Percentiles rank a stretch among this genome's conserved stretches.
Conservation (phyloP, 2,797 vertebrate species). For the Tadarida brasiliensis region DNA sequence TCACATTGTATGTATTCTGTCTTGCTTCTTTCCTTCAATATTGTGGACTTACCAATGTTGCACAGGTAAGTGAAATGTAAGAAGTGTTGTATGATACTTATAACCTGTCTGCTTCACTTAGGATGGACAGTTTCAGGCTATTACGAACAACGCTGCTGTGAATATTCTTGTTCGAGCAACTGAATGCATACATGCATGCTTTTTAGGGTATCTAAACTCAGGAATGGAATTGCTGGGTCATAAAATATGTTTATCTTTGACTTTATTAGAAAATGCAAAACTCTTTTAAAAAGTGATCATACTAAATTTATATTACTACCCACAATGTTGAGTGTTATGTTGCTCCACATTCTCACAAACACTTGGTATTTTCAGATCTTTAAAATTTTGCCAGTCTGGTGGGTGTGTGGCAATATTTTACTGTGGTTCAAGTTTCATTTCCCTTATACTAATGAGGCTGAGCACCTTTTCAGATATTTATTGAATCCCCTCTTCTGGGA, state of each 20-base stretch:
- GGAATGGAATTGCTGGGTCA: background rate
- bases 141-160: background rate
- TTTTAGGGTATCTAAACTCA: background rate
- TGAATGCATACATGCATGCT: background rate
- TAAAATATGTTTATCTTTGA: background rate
- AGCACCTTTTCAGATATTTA: background rate
- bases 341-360: background rate
- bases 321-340: too few relatives aligned
- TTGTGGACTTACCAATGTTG: background rate
- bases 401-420: background rate
- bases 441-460: background rate
- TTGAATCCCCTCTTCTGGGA: background rate
- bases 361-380: background rate
- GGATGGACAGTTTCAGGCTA: background rate
- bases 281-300: background rate
- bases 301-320: background rate
- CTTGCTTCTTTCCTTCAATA: constrained; percentile 24
- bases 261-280: constrained; percentile 8
- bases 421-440: background rate
- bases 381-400: background rate
- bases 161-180: background rate
- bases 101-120: background rate
- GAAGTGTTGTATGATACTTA: background rate
- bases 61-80: background rate
- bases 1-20: background rate